Evolutionary conservation across 2,888 invertebrate species (phyloP).

Genomic region (Xestia sexstrigata): DNA sequence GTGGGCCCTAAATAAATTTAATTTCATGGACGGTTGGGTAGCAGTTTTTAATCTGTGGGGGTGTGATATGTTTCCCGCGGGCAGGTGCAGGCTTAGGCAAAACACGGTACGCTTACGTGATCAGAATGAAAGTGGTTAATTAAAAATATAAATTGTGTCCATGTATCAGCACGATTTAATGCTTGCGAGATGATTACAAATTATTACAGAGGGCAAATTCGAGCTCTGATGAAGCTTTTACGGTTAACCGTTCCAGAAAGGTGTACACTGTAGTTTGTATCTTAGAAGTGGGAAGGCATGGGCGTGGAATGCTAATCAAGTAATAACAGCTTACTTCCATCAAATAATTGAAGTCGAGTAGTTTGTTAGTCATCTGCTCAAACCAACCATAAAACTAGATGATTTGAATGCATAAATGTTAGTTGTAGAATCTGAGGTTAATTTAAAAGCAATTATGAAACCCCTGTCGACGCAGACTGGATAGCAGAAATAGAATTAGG

Average conservation of each 20-base stretch:
- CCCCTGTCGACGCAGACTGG: conserved; percentile 39
- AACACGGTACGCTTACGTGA: conserved; percentile 76
- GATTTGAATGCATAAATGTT: conserved; percentile 43
- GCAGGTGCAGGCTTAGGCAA: conserved; percentile 78
- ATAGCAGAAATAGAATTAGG: conserved; percentile 63
- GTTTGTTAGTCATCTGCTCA: conserved; percentile 21
- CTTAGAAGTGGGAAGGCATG: background rate
- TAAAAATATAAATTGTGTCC: conserved; percentile 69
- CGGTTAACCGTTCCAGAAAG: background rate
- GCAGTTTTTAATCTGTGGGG: conserved; percentile 83
- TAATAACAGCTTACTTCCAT: conserved; percentile 5
- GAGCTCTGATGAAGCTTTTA: background rate
- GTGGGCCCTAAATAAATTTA: conserved; percentile 89
- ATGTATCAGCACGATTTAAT: conserved; percentile 12
- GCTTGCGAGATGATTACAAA: background rate
- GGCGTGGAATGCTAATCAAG: conserved; percentile 24
- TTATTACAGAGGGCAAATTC: conserved; percentile 11
- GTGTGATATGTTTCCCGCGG: conserved; percentile 76
- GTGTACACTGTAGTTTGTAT: background rate
- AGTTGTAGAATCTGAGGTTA: conserved; percentile 37
- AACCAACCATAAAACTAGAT: conserved; percentile 18
- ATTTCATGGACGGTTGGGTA: conserved; percentile 83
- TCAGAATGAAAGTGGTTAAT: conserved; percentile 77
- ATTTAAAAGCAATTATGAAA: conserved; percentile 64
- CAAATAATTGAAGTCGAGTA: conserved; percentile 13